Conservation (phyloP, 2,888 invertebrate genomes). For the Toxonevra muliebris region DNA sequence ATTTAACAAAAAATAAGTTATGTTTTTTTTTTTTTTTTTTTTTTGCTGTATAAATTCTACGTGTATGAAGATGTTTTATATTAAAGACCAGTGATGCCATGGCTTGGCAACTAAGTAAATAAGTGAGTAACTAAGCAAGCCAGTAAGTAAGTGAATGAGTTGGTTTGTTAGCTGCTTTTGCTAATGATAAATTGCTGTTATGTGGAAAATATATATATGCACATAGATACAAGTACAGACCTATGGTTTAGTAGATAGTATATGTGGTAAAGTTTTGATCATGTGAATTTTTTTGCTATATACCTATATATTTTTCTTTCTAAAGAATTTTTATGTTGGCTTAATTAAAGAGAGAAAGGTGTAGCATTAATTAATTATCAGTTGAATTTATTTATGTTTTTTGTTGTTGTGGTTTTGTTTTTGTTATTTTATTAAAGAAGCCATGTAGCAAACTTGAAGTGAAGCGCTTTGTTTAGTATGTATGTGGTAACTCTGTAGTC, state of each 20-base stretch:
- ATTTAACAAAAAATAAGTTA: not conserved
- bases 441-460: no score
- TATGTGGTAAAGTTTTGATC: not conserved
- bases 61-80: no score
- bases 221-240: no score
- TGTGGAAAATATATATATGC: no score
- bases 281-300: conserved; percentile 5
- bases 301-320: not conserved
- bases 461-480: no score
- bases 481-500: no score
- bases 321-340: conserved; percentile 13
- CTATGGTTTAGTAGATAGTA: no score
- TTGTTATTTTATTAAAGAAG: no score
- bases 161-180: not conserved
- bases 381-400: no score
- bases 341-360: conserved; percentile 28
- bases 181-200: not conserved
- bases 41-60: not conserved
- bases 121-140: not conserved
- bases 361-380: conserved; percentile 23
- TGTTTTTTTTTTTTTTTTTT: not conserved
- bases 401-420: no score
- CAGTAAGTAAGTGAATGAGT: conserved; percentile 1
- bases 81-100: no score
- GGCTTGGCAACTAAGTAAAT: no score